Evolutionary conservation across 2,113 vertebrate genomes (phyloP), one percentile per base, ranked within the genome.

Genomic region (Butastur rufipennis): DNA sequence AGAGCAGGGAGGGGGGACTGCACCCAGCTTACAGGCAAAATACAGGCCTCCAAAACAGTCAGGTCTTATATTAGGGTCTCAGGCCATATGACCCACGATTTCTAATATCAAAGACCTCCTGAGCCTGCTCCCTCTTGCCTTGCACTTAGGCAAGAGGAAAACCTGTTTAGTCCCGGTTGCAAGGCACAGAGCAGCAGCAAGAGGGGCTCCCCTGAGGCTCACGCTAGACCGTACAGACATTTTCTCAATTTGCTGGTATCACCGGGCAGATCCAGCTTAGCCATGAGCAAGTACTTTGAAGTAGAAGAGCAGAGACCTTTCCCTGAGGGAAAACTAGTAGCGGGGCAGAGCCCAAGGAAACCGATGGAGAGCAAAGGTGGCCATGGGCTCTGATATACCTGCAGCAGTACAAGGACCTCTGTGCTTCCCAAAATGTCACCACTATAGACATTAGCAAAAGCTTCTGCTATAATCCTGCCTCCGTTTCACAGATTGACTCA

Each of bases 151-250:
- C 52, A 65, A 58, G 40, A 61, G 23, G 40, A 90, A 62, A 48
- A 61, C 20, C 20, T 74, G 40, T 17, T 92, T 52, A n/a, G 34
- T 5, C 34, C 36, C 6, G 2, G 1, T 11, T 47, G 20, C 45
- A 52, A 68, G 34, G n/a, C 40, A 19, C 7, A 1, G 47, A 32
- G 26, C 56, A 65, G 67, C 52, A 65, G 47, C 26, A 21, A 32
- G 13, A 16, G 8, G 7, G 9, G 13, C 16, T 92, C 27, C 40
- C 42, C 55, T 20, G 34, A 20, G 23, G 42, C 21, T 47, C 71
- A 12, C 1, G 0, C 38, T 31, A 19, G 40, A 31, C n/a, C n/a
- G 5, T 11, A 42, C 13, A 21, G 40, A 6, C 2, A 38, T 16
- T 47, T 58, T 26, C 50, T 59, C 50, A 5, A 2, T 82, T 79